Conservation (phyloP, 2,888 invertebrate species). For the Oxytorus armatus region DNA sequence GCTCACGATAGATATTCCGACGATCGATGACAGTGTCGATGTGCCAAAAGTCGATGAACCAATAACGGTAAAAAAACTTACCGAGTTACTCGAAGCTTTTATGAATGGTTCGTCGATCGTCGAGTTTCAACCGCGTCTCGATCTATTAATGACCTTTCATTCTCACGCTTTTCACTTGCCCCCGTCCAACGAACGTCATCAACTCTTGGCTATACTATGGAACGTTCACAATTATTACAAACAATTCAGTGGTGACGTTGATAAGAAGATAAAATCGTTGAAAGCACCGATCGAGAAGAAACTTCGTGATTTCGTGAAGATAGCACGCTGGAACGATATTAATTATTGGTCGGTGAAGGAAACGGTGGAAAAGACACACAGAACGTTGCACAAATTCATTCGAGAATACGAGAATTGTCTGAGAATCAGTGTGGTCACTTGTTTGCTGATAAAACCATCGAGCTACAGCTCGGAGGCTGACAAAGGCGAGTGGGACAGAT, state of each 20-base stretch:
- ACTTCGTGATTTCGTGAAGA: conserved; percentile 96
- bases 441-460: conserved; percentile 81
- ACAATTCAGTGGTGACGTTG: conserved; percentile 90
- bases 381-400: conserved; percentile 93
- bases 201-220: conserved; percentile 90
- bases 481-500: conserved; percentile 81
- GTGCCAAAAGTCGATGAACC: conserved; percentile 74
- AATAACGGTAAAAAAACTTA: conserved; percentile 83
- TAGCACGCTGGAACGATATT: conserved; percentile 97
- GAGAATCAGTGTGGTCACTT: conserved; percentile 75
- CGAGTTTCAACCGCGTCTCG: conserved; percentile 92
- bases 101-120: conserved; percentile 93
- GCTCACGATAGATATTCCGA: conserved; percentile 70
- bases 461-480: conserved; percentile 80
- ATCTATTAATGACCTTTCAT: conserved; percentile 92
- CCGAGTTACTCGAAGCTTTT: conserved; percentile 90
- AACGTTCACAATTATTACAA: conserved; percentile 93
- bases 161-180: conserved; percentile 90
- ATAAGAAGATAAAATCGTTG: conserved; percentile 88
- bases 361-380: conserved; percentile 94
- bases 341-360: conserved; percentile 97
- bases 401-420: conserved; percentile 91
- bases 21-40: conserved; percentile 70
- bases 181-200: conserved; percentile 81
- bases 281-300: conserved; percentile 95